Evolutionary conservation across 2,797 vertebrate species (phyloP), one percentile per base, ranked within the genome.

Genomic region (Malacoctenus gilli): DNA sequence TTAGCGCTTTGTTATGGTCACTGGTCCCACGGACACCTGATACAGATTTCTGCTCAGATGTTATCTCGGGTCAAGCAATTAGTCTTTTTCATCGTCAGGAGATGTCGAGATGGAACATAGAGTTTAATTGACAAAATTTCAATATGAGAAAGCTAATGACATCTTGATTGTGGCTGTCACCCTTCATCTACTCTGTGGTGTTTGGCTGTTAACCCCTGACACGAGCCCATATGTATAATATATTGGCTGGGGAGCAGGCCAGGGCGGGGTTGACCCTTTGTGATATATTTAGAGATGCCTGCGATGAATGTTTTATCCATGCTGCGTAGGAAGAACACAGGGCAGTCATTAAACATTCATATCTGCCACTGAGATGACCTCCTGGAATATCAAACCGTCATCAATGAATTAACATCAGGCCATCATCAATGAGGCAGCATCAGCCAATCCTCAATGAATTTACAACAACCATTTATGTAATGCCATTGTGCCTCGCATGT

Each of bases 271-370:
- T 85, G 79, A 87, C 80, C 82, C 76, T 75, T 79, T 72, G 84
- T 72, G 84, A 76, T 92, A 91, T 90, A 89, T 92, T 92, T 92
- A 91, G 89, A 89, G 80, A 55, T 22, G 59, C 72, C 62, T 59
- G 62, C 42, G 38, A 89, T 92, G 54, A 92, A 92, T 91, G 88
- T 92, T 93, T 93, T 57, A 92, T 91, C 82, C 68, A 79, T 75
- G 84, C 83, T 83, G 77, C 76, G 79, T 87, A 81, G 86, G 82
- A 81, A 83, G 84, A 90, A 89, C 86, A 85, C 74, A 84, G 85
- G 68, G 67, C 75, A 72, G 56, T 67, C 85, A 92, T 93, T 90
- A 92, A 92, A 83, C 84, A 91, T 93, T 91, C 66, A 92, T 90
- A 85, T 85, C 77, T 86, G 80, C 82, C 84, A 87, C 83, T 87